Evolutionary conservation across 2,888 invertebrate species (phyloP), one percentile per base, ranked within the genome.

Genomic region (Diadegma fenestrale): DNA sequence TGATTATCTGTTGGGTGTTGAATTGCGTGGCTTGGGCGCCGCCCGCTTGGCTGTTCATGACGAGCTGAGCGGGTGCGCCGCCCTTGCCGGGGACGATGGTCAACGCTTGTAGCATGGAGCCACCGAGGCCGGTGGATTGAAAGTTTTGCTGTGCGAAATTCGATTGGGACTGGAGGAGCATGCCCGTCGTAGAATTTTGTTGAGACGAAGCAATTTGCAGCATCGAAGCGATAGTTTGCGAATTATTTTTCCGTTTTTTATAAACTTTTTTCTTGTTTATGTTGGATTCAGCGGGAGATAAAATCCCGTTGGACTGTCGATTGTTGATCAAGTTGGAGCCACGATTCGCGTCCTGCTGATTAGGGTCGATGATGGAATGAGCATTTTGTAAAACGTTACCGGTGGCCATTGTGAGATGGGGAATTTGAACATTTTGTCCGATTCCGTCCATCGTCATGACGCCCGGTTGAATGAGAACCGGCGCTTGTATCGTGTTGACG

Each of bases 61-160:
- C 96, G 79, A 97, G 96, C 88, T 97, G 96, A 0, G 97, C 96
- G 0, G 97, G 96, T 3, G 96, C 95, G 3, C 96, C 96, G 0
- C 95, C 96, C 93, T 97, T 97, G 14, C 97, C 97, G 0, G 97
- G 97, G 1, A 97, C 96, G 82, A 97, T 97, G 3, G 97, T 97
- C 72, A 97, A 93, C 1, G 97, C 97, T 93, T 97, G 97, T 90
- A 97, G 94, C 95, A 97, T 96, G 3, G 96, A 96, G 2, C 96
- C 95, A 0, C 96, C 95, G 86, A 96, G 95, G 87, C 96, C 96
- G 89, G 96, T 96, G 89, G 97, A 94, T 90, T 97, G 97, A 91
- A 97, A 97, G 86, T 96, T 95, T 89, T 97, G 97, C 68, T 97
- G 96, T 1, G 97, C 96, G 90, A 97, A 97, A 82, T 94, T 93